These are phyloP conservation scores for Melanotaenia nigrans DNA, from an alignment of 2,797 vertebrate genomes.

Conservation along the genomic window DNA sequence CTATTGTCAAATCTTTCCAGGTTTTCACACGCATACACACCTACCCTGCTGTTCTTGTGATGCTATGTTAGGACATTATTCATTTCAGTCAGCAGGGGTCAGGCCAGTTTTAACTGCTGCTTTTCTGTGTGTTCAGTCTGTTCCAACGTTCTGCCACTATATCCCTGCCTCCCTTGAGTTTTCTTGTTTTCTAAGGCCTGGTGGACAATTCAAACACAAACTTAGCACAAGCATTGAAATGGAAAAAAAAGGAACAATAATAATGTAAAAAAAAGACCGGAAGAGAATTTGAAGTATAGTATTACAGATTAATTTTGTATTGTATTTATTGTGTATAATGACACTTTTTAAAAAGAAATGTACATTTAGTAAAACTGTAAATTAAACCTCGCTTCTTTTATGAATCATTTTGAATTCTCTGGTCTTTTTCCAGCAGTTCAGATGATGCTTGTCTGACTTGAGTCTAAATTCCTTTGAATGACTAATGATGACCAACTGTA, in stretches of 20 bases:
- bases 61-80: conserved; percentile 48
- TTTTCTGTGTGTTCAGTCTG: conserved; percentile 34
- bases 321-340: conserved; percentile 99
- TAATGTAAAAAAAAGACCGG: conserved; percentile 85
- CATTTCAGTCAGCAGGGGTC: conserved; percentile 74
- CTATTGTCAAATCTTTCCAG: conserved; percentile 26
- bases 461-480: conserved; percentile 30
- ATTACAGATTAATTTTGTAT: conserved; percentile 99
- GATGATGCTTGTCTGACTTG: background rate
- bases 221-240: conserved; percentile 81
- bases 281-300: conserved; percentile 94
- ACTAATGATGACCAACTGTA: conserved; percentile 24
- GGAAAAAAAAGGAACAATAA: conserved; percentile 84
- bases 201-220: conserved; percentile 83
- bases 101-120: conserved; percentile 55
- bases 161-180: conserved; percentile 47
- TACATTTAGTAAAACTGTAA: conserved; percentile 99
- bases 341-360: conserved; percentile 97
- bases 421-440: conserved; percentile 37
- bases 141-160: conserved; percentile 47
- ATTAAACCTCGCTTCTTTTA: conserved; percentile 97
- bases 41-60: background rate
- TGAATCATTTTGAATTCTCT: conserved; percentile 67
- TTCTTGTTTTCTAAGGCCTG: conserved; percentile 46
- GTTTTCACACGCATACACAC: conserved; percentile 14